phyloP scores from a whole-genome alignment of 1,140 invertebrate genomes.

The Diabrotica undecimpunctata region DNA sequence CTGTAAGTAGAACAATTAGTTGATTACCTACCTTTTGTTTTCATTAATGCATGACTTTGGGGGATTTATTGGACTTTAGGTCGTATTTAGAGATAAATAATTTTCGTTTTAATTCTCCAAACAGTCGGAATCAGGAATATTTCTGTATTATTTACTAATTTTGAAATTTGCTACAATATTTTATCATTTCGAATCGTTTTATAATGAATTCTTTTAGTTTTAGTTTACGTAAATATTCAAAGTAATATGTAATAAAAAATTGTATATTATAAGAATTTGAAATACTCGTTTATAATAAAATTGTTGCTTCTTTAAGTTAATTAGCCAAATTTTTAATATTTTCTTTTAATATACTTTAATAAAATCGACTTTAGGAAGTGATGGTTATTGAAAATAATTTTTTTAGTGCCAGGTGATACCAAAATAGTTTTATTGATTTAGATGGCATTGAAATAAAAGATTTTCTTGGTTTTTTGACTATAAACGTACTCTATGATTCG shows the following conservation, averaged over 20 bases:
- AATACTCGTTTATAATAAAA: too few species aligned
- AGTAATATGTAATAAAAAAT: too few species aligned
- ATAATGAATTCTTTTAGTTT: too few species aligned
- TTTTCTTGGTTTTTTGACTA: too few species aligned
- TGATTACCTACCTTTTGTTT: neutral
- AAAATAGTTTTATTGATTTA: slow-evolving; percentile 7
- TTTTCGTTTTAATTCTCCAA: too few species aligned
- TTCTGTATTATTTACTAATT: too few species aligned
- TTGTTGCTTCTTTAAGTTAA: neutral
- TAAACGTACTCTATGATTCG: too few species aligned
- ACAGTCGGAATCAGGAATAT: too few species aligned
- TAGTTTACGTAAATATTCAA: too few species aligned
- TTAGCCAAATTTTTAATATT: neutral
- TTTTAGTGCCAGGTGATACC: neutral
- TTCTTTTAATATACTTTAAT: neutral
- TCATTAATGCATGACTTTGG: neutral
- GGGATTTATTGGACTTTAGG: neutral
- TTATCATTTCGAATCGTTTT: too few species aligned
- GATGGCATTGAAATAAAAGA: neutral
- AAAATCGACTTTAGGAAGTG: neutral
- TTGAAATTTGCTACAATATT: too few species aligned
- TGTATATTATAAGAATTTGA: too few species aligned
- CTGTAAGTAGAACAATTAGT: slow-evolving; percentile 8
- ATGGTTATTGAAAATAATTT: neutral
- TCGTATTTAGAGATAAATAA: neutral